Base-by-base conservation (phyloP, 1,140 invertebrate species). In the Propsilocerus akamusi region DNA sequence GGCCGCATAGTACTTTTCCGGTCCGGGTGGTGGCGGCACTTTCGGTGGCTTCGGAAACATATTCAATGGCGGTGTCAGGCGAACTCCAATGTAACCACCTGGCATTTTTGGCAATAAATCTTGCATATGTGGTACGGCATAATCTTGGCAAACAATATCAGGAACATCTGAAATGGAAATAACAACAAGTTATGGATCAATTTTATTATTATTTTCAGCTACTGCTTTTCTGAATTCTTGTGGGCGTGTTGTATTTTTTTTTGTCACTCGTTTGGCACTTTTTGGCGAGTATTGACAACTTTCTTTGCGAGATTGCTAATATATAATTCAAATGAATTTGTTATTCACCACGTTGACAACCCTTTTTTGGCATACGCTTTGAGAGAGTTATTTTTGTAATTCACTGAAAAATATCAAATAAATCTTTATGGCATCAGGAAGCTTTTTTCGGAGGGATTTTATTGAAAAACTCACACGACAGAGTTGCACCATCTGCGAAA, bases 1-100 rank as follows among this genome's bases (percentile, higher is more conserved):
- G 49, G 78, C 76, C 47, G 79, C 77, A 62, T 85, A 86, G 61
- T 84, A 82, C 53, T 80, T 77, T 61, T 84, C 79, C 11, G 17
- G 34, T n/a, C 8, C 8, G 50, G 81, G 76, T 25, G 80, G 80
- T 26, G 78, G 79, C 34, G 79, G 78, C 49, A 78, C 74, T 49
- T 77, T 76, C 1, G 75, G 76, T 48, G 77, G 75, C 67, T 75
- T 73, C 55, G 76, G 71, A 57, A 77, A 70, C 60, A 78, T 76
- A 58, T 77, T 70, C 53, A 72, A 59, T 12, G 60, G 58, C 47
- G 64, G 64, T 14, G 63, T 65, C 3, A 59, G 54, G 8, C 63
- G 59, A 50, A 66, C 63, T n/a, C 24, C 46, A 52, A 65, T 59
- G 53, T 65, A 65, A 25, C 61, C 61, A 50, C 59, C 60, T 34